Evolutionary conservation across 2,797 vertebrate genomes (phyloP).

Genomic region (Psittacula echo): DNA sequence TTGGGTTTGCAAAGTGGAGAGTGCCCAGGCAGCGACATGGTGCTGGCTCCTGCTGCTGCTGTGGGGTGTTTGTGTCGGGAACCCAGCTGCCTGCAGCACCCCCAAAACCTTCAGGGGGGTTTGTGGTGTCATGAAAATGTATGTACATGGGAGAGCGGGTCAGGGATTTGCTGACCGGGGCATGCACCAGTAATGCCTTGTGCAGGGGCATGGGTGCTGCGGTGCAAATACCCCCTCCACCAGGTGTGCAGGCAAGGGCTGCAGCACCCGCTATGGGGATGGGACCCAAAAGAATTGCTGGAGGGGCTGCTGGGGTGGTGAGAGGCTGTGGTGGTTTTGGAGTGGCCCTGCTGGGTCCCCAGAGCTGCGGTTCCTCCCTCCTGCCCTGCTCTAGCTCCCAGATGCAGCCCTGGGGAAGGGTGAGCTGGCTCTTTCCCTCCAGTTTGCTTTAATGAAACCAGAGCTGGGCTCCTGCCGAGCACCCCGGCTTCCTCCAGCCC

Average conservation of each 20-base stretch:
- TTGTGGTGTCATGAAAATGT: neutral
- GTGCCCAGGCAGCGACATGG: rapidly evolving
- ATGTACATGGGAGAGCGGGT: rapidly evolving
- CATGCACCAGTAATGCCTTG: neutral
- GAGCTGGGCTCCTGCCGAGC: neutral
- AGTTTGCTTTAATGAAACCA: neutral
- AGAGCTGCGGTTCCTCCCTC: neutral
- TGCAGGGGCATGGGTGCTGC: rapidly evolving
- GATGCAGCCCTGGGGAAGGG: neutral
- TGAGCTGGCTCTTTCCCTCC: rapidly evolving
- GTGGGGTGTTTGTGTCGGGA: neutral
- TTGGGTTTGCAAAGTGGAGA: neutral
- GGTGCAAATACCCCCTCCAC: neutral
- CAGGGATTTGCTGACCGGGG: neutral
- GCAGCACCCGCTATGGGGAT: neutral
- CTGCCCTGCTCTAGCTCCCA: rapidly evolving
- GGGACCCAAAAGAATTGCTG: neutral
- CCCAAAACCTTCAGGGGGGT: neutral
- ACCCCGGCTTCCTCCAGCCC: neutral
- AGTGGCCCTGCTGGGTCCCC: neutral
- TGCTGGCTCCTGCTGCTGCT: neutral
- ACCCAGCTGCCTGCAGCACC: rapidly evolving
- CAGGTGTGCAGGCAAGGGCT: neutral
- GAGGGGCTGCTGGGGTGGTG: rapidly evolving
- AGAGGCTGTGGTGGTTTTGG: neutral